Percentiles rank a stretch among this genome's conserved stretches.
These are phyloP conservation scores for Meloidogyne chitwoodi DNA, from an alignment of 1,140 invertebrate species.

Conservation along the genomic window DNA sequence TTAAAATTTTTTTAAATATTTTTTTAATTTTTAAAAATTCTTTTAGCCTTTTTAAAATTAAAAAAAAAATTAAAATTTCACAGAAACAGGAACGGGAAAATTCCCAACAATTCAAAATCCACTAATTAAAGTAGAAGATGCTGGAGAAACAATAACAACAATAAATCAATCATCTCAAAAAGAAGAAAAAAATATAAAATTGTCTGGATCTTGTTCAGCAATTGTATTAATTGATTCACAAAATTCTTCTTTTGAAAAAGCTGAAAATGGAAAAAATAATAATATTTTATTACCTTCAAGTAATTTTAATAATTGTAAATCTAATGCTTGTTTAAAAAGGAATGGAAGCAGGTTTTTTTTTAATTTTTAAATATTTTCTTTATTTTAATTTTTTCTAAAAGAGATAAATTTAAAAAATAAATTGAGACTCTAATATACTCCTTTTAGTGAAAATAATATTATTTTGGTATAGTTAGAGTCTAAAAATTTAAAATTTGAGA, in stretches of 20 bases:
- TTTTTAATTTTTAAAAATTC: not conserved
- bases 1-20: not conserved
- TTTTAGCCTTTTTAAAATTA: not conserved
- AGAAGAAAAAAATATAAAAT: conserved; percentile 1
- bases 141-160: not conserved
- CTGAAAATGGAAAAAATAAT: conserved; percentile 23
- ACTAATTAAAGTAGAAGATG: conserved; percentile 16
- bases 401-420: not conserved
- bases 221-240: conserved; percentile 32
- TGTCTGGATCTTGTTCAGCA: conserved; percentile 17
- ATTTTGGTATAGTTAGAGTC: too few relatives aligned
- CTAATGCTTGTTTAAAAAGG: not conserved
- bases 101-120: conserved; percentile 4
- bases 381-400: too few relatives aligned
- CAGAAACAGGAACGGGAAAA: conserved; percentile 1
- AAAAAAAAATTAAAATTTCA: not conserved
- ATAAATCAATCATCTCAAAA: conserved; percentile 4
- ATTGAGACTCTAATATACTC: too few relatives aligned
- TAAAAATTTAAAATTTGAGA: not conserved
- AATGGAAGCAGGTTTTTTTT: not conserved
- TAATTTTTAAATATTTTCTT: too few relatives aligned
- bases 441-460: too few relatives aligned
- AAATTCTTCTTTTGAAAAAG: conserved; percentile 25
- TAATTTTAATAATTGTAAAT: not conserved
- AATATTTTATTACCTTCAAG: not conserved